A percentile compares a stretch with the other conserved stretches of the same genome.
Conservation (phyloP, 2,113 vertebrate genomes). For the Lipophrys pholis region DNA sequence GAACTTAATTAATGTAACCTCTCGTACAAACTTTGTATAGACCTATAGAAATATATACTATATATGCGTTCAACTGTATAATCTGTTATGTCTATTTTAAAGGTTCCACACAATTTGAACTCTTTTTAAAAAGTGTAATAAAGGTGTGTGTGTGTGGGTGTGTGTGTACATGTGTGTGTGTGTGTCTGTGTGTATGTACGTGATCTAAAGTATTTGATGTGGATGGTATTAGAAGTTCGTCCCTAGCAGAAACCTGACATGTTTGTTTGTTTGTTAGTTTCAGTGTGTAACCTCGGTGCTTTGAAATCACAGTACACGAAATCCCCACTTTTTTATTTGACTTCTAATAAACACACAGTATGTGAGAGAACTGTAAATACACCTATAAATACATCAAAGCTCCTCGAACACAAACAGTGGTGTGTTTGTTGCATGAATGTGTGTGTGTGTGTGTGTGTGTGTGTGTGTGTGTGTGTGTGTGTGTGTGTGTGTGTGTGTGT, state of each 20-base stretch:
- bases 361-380: slow-evolving; percentile 28
- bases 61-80: too few relatives aligned
- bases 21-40: too few relatives aligned
- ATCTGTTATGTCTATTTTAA: too few relatives aligned
- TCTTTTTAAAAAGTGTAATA: too few relatives aligned
- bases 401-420: slow-evolving; percentile 4
- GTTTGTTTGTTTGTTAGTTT: slow-evolving; percentile 29
- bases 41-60: too few relatives aligned
- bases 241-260: slow-evolving; percentile 11
- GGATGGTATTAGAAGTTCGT: slow-evolving; percentile 6
- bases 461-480: too few relatives aligned
- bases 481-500: not conserved
- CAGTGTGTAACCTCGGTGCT: not conserved
- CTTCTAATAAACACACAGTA: slow-evolving; percentile 24
- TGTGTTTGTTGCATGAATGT: not conserved
- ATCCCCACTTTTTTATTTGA: not conserved
- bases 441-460: not conserved
- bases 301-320: slow-evolving; percentile 34
- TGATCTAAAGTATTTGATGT: slow-evolving; percentile 12
- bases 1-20: too few relatives aligned
- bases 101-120: too few relatives aligned
- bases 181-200: too few relatives aligned
- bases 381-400: not conserved
- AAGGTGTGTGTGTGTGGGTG: too few relatives aligned
- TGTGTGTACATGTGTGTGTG: too few relatives aligned